A percentile compares a stretch with the other conserved stretches of the same genome.
Conservation (phyloP, 2,113 vertebrate species). For the Lepisosteus osseus region DNA sequence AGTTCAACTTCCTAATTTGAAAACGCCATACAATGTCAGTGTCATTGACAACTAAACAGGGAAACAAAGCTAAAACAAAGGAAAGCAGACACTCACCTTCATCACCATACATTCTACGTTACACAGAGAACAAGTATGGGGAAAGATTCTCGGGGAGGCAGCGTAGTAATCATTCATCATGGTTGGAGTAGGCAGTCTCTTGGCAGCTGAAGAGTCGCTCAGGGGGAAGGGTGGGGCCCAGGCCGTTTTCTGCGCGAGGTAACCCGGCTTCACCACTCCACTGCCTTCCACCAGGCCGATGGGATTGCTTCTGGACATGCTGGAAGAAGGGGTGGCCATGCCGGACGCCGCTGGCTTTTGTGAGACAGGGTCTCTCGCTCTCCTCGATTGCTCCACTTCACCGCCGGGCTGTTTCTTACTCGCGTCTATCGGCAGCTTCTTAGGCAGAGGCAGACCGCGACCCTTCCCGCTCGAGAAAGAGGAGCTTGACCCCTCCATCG, state of each 20-base stretch:
- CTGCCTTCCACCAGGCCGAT: conserved; percentile 29
- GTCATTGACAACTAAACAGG: background rate
- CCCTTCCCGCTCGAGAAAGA: conserved; percentile 11
- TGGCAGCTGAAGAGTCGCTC: conserved; percentile 53
- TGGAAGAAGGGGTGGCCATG: too few species aligned
- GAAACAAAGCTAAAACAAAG: background rate
- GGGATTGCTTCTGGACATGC: background rate
- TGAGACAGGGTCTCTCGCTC: too few species aligned
- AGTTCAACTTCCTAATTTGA: too few species aligned
- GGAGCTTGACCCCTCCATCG: conserved; percentile 24
- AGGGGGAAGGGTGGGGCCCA: conserved; percentile 67
- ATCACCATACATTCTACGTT: conserved; percentile 85
- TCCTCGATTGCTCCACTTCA: too few species aligned
- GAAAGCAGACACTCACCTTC: conserved; percentile 82
- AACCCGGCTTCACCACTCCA: conserved; percentile 55
- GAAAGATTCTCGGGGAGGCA: conserved; percentile 82
- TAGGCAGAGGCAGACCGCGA: too few species aligned
- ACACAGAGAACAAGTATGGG: conserved; percentile 96
- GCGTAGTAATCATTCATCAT: conserved; percentile 95
- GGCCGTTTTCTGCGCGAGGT: conserved; percentile 67
- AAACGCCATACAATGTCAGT: too few species aligned
- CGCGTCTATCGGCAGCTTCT: too few species aligned
- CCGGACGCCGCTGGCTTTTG: too few species aligned
- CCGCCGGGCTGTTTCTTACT: too few species aligned
- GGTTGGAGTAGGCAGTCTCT: conserved; percentile 73